Conservation (phyloP, 2,113 vertebrate species). For the Campylomormyrus tamandua region DNA sequence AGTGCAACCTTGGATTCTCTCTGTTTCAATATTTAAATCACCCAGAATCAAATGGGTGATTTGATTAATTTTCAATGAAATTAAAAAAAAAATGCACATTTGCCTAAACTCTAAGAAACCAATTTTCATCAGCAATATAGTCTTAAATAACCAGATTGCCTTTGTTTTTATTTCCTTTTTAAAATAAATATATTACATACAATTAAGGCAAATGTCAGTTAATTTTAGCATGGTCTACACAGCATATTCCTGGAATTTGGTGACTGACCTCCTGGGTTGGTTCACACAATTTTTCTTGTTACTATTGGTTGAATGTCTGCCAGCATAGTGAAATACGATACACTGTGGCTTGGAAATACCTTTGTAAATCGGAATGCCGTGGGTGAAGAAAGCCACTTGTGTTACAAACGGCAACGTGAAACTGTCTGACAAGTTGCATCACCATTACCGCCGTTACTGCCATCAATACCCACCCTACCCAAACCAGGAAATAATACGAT, state of each 20-base stretch:
- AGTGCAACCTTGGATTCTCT: not conserved
- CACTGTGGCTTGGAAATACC: not conserved
- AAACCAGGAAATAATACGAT: not conserved
- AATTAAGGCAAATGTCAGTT: not conserved
- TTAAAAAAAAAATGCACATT: not conserved
- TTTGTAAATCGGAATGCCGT: not conserved
- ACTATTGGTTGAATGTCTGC: not conserved
- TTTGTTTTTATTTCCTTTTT: not conserved
- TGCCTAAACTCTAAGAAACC: not conserved
- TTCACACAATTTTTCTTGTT: not conserved
- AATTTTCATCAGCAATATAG: not conserved
- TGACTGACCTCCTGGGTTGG: not conserved
- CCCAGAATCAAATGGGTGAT: not conserved
- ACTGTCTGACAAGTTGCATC: not conserved
- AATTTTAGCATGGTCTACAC: not conserved
- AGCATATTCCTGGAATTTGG: not conserved
- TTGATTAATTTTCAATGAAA: not conserved
- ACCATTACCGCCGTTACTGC: not conserved
- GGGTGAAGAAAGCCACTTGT: not conserved
- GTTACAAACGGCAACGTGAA: not conserved
- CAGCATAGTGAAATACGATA: not conserved
- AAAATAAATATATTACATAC: not conserved
- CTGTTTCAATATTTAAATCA: not conserved
- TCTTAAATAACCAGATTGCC: not conserved
- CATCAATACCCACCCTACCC: not conserved